These are phyloP conservation scores for Melanocharis versteri DNA, from an alignment of 2,113 vertebrate genomes.

Conservation along the genomic window DNA sequence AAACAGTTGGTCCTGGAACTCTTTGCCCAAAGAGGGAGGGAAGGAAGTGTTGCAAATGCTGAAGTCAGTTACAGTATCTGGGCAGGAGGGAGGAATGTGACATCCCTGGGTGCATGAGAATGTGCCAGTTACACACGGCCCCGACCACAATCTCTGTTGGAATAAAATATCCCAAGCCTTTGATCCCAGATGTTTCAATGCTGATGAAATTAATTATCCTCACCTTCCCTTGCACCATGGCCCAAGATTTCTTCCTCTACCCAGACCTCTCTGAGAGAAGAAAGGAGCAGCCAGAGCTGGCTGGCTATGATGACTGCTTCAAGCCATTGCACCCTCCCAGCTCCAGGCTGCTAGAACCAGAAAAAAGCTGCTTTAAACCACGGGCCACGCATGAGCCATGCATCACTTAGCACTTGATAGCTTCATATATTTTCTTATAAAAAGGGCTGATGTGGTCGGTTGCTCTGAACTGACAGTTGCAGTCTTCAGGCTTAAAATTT, in stretches of 20 bases:
- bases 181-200: not conserved
- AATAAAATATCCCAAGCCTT: not conserved
- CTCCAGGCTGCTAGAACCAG: constrained; percentile 1
- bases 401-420: constrained; percentile 9
- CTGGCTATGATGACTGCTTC: not conserved
- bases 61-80: not conserved
- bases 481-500: constrained; percentile 28
- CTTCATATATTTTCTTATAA: constrained; percentile 47
- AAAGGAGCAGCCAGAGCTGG: not conserved
- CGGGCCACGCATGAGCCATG: not conserved
- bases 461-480: constrained; percentile 38
- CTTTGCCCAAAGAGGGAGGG: not conserved
- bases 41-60: not conserved
- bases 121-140: not conserved
- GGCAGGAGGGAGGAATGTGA: not conserved
- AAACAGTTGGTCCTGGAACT: not conserved
- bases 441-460: constrained; percentile 15
- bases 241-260: not conserved
- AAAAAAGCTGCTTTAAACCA: not conserved
- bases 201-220: not conserved
- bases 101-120: not conserved
- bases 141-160: not conserved
- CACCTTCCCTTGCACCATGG: not conserved
- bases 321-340: not conserved
- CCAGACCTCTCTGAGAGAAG: not conserved